A percentile compares a stretch with the other conserved stretches of the same genome.
Conservation (phyloP, 2,113 vertebrate genomes). For the Toxostoma redivivum region DNA sequence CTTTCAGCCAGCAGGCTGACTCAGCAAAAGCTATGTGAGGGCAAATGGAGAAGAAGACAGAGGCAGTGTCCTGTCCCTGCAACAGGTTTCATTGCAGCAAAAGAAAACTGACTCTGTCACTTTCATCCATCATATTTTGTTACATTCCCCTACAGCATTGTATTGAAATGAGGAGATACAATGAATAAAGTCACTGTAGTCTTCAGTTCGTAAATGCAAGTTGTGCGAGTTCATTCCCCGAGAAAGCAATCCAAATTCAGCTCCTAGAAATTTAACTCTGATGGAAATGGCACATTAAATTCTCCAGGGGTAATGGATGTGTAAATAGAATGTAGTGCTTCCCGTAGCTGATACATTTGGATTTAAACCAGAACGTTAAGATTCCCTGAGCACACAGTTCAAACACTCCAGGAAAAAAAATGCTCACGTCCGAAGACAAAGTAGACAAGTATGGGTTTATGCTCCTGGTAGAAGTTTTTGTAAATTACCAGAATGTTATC, state of each 20-base stretch:
- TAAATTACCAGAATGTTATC: not conserved
- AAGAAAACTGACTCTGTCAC: not conserved
- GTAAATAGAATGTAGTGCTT: not conserved
- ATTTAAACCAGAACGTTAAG: slow-evolving; percentile 56
- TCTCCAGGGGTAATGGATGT: not conserved
- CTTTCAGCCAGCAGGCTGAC: not conserved
- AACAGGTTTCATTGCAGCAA: not conserved
- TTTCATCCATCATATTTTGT: not conserved
- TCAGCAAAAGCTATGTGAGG: not conserved
- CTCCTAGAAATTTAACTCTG: not conserved
- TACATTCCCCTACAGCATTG: not conserved
- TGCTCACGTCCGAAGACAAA: not conserved
- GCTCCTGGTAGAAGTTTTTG: not conserved
- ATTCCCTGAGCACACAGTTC: not conserved
- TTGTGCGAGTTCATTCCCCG: not conserved
- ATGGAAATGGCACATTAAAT: slow-evolving; percentile 21
- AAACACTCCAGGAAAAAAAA: not conserved
- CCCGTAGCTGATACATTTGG: not conserved
- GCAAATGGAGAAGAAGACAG: not conserved
- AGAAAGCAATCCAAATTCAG: not conserved
- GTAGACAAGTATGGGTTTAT: not conserved
- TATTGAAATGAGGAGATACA: not conserved
- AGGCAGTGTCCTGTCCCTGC: not conserved
- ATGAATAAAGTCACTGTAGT: not conserved
- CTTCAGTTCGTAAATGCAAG: not conserved